Conservation (phyloP, 2,113 vertebrate genomes). For the Paracyprichromis sp. region DNA sequence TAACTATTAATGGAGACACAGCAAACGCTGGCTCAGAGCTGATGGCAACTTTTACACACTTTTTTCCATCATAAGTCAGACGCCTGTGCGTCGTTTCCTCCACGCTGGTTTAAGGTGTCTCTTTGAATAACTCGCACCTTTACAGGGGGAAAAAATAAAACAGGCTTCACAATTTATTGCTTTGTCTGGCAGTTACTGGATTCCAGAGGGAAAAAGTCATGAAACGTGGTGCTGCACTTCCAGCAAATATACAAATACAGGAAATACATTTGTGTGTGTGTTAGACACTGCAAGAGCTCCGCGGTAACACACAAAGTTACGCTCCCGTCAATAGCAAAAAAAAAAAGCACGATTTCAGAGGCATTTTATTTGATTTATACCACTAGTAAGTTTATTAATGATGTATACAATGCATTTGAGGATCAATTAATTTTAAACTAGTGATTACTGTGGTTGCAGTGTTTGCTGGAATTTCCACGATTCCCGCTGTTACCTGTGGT, state of each 20-base stretch:
- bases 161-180: not conserved
- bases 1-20: conserved; percentile 11
- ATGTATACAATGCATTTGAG: not conserved
- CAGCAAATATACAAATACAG: not conserved
- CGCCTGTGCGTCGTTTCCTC: not conserved
- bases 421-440: not conserved
- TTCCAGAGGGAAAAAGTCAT: not conserved
- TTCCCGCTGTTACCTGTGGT: not conserved
- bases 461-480: not conserved
- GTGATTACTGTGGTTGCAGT: not conserved
- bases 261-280: not conserved
- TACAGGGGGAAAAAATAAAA: not conserved
- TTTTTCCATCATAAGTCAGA: conserved; percentile 37
- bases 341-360: rapidly evolving
- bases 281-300: not conserved
- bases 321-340: not conserved
- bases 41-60: conserved; percentile 5
- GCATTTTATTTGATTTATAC: not conserved
- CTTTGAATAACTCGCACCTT: conserved; percentile 2
- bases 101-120: not conserved
- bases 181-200: not conserved
- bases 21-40: not conserved
- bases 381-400: not conserved
- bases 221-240: not conserved
- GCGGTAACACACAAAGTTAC: not conserved